These are phyloP conservation scores for Antheraea yamamai DNA, from an alignment of 2,888 invertebrate genomes.

Conservation along the genomic window DNA sequence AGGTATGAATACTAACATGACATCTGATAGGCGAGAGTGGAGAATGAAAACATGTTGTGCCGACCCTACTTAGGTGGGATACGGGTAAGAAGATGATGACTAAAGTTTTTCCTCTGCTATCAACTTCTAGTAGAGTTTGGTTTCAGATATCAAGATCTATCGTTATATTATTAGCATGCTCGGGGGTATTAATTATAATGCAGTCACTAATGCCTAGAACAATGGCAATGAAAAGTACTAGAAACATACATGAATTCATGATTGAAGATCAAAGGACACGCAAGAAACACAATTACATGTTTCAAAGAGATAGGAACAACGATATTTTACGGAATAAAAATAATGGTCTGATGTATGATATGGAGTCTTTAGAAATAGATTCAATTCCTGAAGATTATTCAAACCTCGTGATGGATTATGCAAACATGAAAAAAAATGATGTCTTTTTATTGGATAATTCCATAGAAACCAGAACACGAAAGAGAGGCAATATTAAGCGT, in stretches of 20 bases:
- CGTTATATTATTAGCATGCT: constrained; percentile 47
- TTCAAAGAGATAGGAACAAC: constrained; percentile 51
- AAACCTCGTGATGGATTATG: constrained; percentile 66
- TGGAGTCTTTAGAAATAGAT: constrained; percentile 46
- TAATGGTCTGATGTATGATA: constrained; percentile 43
- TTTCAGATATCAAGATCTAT: constrained; percentile 56
- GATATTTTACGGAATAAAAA: constrained; percentile 48
- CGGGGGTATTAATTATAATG: constrained; percentile 49
- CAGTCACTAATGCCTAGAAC: constrained; percentile 54
- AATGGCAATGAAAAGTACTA: constrained; percentile 50
- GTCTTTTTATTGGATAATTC: constrained; percentile 70
- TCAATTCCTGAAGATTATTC: constrained; percentile 59
- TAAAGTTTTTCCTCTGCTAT: no score
- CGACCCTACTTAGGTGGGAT: no score
- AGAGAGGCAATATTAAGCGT: constrained; percentile 66
- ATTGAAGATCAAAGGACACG: constrained; percentile 60
- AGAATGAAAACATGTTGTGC: no score
- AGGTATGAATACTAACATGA: no score
- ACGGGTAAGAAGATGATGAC: no score
- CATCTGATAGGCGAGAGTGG: no score
- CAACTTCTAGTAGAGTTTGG: not conserved
- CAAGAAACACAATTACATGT: constrained; percentile 61
- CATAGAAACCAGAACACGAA: constrained; percentile 67
- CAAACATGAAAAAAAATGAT: constrained; percentile 70
- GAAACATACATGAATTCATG: constrained; percentile 55